A percentile compares a stretch with the other conserved stretches of the same genome.
Evolutionary conservation across 1,140 invertebrate genomes (phyloP).

Genomic region (Drosophila setifemur): DNA sequence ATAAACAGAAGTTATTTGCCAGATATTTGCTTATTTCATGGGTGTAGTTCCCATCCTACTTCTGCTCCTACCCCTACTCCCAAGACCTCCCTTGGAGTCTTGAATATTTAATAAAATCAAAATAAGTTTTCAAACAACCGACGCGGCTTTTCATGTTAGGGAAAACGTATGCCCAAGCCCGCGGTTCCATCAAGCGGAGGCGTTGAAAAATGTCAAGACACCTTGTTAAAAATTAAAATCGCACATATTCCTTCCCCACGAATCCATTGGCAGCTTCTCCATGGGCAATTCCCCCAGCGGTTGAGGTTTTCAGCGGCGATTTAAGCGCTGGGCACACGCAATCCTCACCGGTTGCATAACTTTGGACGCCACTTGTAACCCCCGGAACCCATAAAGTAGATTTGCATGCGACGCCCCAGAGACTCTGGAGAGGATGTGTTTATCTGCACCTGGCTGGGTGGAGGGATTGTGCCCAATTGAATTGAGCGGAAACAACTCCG

Average conservation of each 20-base stretch:
- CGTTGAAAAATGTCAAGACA: conserved; percentile 17
- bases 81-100: conserved; percentile 14
- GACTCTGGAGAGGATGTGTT: conserved; percentile 14
- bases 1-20: conserved; percentile 81
- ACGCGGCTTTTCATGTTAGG: not conserved
- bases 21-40: conserved; percentile 77
- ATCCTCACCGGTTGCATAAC: conserved; percentile 45
- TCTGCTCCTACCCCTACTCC: conserved; percentile 1
- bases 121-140: conserved; percentile 62
- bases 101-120: conserved; percentile 80
- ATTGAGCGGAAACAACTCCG: conserved; percentile 15
- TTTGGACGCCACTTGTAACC: conserved; percentile 27
- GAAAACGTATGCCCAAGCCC: conserved; percentile 1
- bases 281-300: conserved; percentile 23
- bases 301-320: conserved; percentile 44
- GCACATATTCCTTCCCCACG: conserved; percentile 19
- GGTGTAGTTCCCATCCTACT: conserved; percentile 27
- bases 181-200: conserved; percentile 15
- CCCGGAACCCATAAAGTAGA: conserved; percentile 43
- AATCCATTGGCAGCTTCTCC: not conserved
- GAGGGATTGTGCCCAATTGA: conserved; percentile 8
- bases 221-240: conserved; percentile 69
- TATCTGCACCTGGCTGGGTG: not conserved
- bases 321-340: conserved; percentile 53
- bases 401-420: conserved; percentile 67